Base-by-base conservation (phyloP, 92 coral and sea anemone genomes). In the Paragorgia papillata region DNA sequence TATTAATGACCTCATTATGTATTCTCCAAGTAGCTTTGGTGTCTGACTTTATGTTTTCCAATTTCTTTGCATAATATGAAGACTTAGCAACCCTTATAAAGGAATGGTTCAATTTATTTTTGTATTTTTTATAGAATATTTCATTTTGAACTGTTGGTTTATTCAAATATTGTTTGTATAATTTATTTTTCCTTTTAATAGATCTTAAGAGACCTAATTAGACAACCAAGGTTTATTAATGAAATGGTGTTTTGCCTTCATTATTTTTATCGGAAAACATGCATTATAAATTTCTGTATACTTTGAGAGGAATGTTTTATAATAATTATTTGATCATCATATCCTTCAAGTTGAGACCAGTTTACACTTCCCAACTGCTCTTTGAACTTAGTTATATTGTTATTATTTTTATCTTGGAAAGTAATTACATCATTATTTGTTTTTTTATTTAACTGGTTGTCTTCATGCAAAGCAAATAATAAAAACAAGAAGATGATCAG, bases 141-240 rank as follows among this genome's bases (percentile, higher is more conserved):
- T 37, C 43, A 37, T n/a, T n/a, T n/a, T 37, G 43, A 24, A 7
- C 39, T 62, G 34, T 62, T 62, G 34, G 22, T 24, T 32, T 57
- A 5, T 37, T 29, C 9, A 70, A 48, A 53, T 17, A 70, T 61
- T 13, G 50, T 65, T 79, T 81, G 40, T 85, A 81, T 19, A 76
- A 57, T 54, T 55, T 75, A 67, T 62, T 67, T 63, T 75, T 76
- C 37, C 55, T 75, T 65, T 55, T 83, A 17, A 69, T 70, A 7
- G 81, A 82, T 77, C 57, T 82, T 1, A 76, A 53, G 13, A 85
- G 83, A 15, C 86, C 86, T 8, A n/a, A n/a, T 76, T 59, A 2
- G 89, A 10, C 58, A 82, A 55, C 89, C 89, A 85, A 1, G 89
- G 89, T 63, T 81, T 85, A 13, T 44, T 7, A 12, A 49, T 58